Evolutionary conservation across 2,888 invertebrate species (phyloP).

Genomic region (Chaitophorus viminalis): DNA sequence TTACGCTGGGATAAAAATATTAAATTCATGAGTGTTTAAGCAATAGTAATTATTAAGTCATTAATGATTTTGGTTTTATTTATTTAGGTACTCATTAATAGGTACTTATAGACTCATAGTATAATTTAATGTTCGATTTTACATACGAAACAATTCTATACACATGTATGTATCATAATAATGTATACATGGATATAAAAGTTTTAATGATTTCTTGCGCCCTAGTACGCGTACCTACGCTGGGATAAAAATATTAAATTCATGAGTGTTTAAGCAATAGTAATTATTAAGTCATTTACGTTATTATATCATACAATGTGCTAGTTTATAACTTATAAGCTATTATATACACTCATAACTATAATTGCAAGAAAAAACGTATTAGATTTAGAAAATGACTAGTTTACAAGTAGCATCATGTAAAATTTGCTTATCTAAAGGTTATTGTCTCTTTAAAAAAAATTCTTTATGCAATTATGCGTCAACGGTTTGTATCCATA

Average conservation of each 20-base stretch:
- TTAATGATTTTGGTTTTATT: no score
- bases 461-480: background rate
- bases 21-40: background rate
- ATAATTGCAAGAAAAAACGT: background rate
- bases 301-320: no score
- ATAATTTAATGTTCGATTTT: background rate
- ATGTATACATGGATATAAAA: background rate
- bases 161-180: background rate
- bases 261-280: background rate
- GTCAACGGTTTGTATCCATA: conserved; percentile 17
- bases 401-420: background rate
- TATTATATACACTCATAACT: background rate
- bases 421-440: conserved; percentile 2
- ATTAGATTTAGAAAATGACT: background rate
- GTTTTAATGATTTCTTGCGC: background rate
- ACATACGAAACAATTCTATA: background rate
- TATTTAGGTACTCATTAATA: no score
- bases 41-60: background rate
- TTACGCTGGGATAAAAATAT: background rate
- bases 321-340: no score
- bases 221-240: background rate
- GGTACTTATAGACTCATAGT: background rate
- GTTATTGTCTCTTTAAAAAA: conserved; percentile 31
- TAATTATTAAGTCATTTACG: background rate
- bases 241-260: background rate